A percentile compares a stretch with the other conserved stretches of the same genome.
These are phyloP conservation scores for Limnodromus scolopaceus DNA, from an alignment of 2,797 vertebrate species.

Conservation along the genomic window DNA sequence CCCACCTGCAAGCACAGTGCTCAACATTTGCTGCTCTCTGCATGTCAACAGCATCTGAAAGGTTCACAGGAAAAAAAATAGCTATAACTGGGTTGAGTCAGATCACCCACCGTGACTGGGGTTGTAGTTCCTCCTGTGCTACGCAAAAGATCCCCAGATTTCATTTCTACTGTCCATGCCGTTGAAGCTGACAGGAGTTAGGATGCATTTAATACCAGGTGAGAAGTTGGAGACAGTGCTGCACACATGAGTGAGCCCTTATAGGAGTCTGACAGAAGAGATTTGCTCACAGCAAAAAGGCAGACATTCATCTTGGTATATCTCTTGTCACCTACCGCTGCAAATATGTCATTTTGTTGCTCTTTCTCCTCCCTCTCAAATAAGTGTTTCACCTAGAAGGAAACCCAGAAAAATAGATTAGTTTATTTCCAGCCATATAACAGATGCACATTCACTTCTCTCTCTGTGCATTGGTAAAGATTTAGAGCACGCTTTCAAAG, in stretches of 20 bases:
- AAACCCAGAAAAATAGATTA: background rate
- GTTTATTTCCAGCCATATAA: background rate
- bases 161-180: background rate
- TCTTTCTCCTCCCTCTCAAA: background rate
- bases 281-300: background rate
- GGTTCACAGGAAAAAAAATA: fast-evolving
- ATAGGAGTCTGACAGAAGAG: background rate
- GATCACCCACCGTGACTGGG: background rate
- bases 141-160: background rate
- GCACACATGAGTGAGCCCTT: background rate
- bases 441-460: background rate
- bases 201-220: background rate
- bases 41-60: background rate
- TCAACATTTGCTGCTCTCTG: background rate
- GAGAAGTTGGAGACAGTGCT: background rate
- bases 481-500: background rate
- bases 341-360: background rate
- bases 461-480: background rate
- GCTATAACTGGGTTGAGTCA: background rate
- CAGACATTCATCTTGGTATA: background rate
- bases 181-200: background rate
- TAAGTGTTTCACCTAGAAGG: background rate
- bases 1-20: background rate
- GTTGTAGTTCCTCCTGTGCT: background rate
- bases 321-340: background rate